Evolutionary conservation across 2,113 vertebrate species (phyloP).

Genomic region (Aleadryas rufinucha): DNA sequence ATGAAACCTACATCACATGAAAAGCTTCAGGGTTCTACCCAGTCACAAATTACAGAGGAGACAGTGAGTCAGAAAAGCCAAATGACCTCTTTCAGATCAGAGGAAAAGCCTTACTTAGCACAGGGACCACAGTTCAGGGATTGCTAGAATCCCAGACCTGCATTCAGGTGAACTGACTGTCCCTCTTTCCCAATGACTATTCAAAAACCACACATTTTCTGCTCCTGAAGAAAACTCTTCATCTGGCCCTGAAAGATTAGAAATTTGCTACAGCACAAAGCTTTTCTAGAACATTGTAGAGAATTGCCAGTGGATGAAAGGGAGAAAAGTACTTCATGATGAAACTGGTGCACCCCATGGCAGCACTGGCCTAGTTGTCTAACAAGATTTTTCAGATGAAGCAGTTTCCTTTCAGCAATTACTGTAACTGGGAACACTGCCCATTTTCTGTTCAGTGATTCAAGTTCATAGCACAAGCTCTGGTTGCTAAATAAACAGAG

Average conservation of each 20-base stretch:
- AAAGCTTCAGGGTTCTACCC: background rate
- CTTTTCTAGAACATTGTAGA: background rate
- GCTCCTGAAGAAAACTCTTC: background rate
- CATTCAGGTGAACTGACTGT: background rate
- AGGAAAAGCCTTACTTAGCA: background rate
- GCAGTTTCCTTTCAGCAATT: background rate
- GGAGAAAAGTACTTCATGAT: background rate
- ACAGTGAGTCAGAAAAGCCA: background rate
- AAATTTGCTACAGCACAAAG: background rate
- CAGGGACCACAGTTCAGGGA: background rate
- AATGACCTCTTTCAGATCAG: background rate
- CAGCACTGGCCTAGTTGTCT: background rate
- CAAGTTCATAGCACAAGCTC: background rate
- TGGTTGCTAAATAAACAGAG: background rate
- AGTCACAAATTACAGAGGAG: background rate
- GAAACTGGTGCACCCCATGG: background rate
- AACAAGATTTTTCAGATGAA: background rate
- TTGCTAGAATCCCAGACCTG: background rate
- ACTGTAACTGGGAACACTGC: background rate
- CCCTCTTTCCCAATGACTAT: accelerated
- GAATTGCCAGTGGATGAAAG: background rate
- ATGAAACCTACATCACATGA: background rate
- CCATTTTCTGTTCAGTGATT: background rate
- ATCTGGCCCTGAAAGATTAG: background rate
- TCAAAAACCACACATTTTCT: background rate